Evolutionary conservation across 2,888 invertebrate genomes (phyloP).

Genomic region (Psylliodes chrysocephalus): DNA sequence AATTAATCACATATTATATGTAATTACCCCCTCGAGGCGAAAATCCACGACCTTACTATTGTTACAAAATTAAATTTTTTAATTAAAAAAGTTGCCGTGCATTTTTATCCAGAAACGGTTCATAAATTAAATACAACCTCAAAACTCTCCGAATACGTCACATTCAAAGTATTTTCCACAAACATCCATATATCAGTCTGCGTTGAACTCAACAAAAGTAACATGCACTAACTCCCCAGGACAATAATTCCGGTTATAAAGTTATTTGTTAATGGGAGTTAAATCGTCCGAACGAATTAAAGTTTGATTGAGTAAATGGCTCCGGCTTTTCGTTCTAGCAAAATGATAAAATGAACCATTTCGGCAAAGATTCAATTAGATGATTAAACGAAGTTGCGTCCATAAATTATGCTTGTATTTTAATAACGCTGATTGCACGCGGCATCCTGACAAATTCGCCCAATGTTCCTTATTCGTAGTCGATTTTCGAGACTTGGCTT

Average conservation of each 20-base stretch:
- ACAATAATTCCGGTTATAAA: conserved; percentile 28
- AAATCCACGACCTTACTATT: no score
- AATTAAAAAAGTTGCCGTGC: background rate
- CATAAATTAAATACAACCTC: background rate
- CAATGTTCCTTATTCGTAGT: conserved; percentile 2
- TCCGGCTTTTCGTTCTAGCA: conserved; percentile 36
- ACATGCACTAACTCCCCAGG: conserved; percentile 8
- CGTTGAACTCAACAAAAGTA: background rate
- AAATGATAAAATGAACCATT: conserved; percentile 45
- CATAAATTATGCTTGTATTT: conserved; percentile 42
- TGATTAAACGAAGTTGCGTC: conserved; percentile 49
- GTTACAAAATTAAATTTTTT: no score
- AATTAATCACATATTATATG: no score
- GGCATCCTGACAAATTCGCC: conserved; percentile 17
- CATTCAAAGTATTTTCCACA: conserved; percentile 12
- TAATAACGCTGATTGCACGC: conserved; percentile 36
- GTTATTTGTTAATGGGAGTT: conserved; percentile 52
- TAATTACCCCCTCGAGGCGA: no score
- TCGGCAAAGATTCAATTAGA: conserved; percentile 46
- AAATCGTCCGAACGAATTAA: conserved; percentile 54
- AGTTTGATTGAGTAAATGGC: conserved; percentile 55
- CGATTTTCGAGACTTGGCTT: background rate
- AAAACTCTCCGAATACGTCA: background rate
- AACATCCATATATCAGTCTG: conserved; percentile 24
- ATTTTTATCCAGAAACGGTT: background rate